Evolutionary conservation across 2,113 vertebrate species (phyloP).

Genomic region (Gambusia affinis): DNA sequence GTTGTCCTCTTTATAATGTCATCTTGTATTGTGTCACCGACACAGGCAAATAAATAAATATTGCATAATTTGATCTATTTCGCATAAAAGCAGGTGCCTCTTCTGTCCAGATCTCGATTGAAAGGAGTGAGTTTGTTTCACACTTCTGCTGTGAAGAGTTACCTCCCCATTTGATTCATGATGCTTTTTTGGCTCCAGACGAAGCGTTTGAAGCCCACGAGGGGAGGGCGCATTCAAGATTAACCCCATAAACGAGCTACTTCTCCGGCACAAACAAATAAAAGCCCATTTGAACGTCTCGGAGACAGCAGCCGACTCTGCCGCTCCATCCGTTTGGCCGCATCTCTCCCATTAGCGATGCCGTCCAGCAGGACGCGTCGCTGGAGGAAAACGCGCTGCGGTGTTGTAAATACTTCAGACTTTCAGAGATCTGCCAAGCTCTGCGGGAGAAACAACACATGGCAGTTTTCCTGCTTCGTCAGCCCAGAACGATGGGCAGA

Average conservation of each 20-base stretch:
- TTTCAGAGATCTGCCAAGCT: constrained; percentile 45
- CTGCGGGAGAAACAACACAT: constrained; percentile 33
- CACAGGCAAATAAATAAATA: constrained; percentile 12
- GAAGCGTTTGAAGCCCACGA: neutral
- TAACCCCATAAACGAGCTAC: constrained; percentile 3
- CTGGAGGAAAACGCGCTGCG: constrained; percentile 43
- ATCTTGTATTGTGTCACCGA: constrained; percentile 18
- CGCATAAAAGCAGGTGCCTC: neutral
- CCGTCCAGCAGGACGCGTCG: constrained; percentile 46
- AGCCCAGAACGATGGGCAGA: constrained; percentile 2
- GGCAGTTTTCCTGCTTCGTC: constrained; percentile 39
- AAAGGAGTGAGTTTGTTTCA: neutral
- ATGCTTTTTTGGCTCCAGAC: neutral
- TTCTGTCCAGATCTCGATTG: neutral
- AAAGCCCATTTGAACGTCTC: constrained; percentile 20
- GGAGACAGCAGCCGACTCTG: constrained; percentile 13
- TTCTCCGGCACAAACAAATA: constrained; percentile 27
- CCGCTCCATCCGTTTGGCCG: constrained; percentile 61
- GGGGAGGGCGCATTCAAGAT: constrained; percentile 6
- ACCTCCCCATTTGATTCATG: neutral
- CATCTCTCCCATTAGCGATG: constrained; percentile 60
- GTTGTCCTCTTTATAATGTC: constrained; percentile 4
- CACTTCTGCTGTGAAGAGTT: neutral
- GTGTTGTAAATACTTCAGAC: constrained; percentile 63
- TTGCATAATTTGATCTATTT: constrained; percentile 20